phyloP scores from a whole-genome alignment of 2,888 invertebrate genomes.

The Amblyjoppa proteus region DNA sequence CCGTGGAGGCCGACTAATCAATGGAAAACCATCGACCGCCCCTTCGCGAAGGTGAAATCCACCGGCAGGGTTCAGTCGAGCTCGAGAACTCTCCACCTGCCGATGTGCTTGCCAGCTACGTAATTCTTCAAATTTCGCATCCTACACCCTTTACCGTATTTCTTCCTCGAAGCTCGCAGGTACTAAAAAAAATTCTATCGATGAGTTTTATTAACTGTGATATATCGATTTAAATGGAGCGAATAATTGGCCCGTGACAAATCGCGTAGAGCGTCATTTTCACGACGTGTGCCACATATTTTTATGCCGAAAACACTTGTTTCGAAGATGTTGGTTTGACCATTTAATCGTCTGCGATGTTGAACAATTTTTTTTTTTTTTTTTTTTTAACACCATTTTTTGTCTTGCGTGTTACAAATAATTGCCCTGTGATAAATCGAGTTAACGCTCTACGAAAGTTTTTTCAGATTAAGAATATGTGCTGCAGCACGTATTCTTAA shows the following conservation, averaged over 20 bases:
- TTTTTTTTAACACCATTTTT: background rate
- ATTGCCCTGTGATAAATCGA: too few relatives aligned
- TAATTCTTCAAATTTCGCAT: constrained; percentile 56
- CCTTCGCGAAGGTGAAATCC: constrained; percentile 76
- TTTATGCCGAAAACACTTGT: background rate
- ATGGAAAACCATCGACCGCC: constrained; percentile 79
- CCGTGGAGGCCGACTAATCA: constrained; percentile 76
- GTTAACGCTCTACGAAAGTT: too few relatives aligned
- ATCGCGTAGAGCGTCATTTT: too few relatives aligned
- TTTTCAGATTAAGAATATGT: too few relatives aligned
- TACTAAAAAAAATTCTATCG: constrained; percentile 22
- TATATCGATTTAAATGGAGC: background rate
- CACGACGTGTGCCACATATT: background rate
- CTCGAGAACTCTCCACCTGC: constrained; percentile 71
- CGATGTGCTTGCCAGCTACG: constrained; percentile 68
- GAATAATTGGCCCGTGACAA: background rate
- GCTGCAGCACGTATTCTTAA: too few relatives aligned
- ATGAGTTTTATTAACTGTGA: background rate
- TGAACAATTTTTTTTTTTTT: background rate
- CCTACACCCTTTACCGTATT: constrained; percentile 21
- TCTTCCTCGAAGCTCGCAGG: constrained; percentile 57
- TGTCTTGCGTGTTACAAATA: background rate
- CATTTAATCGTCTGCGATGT: background rate
- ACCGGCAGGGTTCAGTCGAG: constrained; percentile 73
- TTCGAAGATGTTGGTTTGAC: too few relatives aligned